These are phyloP conservation scores for Drosophila acutilabella DNA, from an alignment of 2,888 invertebrate genomes.

Conservation along the genomic window DNA sequence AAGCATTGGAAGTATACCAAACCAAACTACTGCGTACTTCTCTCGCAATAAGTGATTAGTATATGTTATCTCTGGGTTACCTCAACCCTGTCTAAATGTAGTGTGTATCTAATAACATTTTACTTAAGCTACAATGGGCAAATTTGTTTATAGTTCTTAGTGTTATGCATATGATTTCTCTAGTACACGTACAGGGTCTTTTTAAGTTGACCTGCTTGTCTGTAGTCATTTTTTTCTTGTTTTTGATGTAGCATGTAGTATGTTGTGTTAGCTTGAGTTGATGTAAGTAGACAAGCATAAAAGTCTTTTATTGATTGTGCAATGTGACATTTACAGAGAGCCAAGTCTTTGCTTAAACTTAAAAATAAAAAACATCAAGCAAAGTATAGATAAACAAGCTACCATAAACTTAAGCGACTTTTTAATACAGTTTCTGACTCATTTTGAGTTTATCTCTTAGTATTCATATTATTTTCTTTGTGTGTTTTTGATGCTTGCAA, in stretches of 20 bases:
- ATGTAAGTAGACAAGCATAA: constrained; percentile 31
- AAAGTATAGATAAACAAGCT: not conserved
- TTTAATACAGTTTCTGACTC: not conserved
- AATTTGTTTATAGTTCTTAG: too few species aligned
- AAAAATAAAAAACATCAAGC: not conserved
- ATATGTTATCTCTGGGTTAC: too few species aligned
- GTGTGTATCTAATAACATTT: too few species aligned
- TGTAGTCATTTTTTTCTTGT: not conserved
- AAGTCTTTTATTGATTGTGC: constrained; percentile 56
- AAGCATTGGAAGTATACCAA: too few species aligned
- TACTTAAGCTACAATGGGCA: too few species aligned
- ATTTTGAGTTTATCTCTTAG: not conserved
- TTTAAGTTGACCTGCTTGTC: not conserved
- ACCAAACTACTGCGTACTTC: too few species aligned
- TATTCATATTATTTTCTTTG: not conserved
- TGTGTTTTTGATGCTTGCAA: not conserved
- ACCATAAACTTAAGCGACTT: constrained; percentile 5
- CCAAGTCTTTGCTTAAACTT: constrained; percentile 3
- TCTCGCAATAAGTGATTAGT: too few species aligned
- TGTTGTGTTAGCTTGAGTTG: constrained; percentile 20
- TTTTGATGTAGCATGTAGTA: not conserved
- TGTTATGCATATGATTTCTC: too few species aligned
- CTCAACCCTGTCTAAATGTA: too few species aligned
- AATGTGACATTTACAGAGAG: constrained; percentile 42
- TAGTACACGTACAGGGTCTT: too few species aligned